phyloP scores from a whole-genome alignment of 2,113 vertebrate genomes.

The Scomber japonicus region DNA sequence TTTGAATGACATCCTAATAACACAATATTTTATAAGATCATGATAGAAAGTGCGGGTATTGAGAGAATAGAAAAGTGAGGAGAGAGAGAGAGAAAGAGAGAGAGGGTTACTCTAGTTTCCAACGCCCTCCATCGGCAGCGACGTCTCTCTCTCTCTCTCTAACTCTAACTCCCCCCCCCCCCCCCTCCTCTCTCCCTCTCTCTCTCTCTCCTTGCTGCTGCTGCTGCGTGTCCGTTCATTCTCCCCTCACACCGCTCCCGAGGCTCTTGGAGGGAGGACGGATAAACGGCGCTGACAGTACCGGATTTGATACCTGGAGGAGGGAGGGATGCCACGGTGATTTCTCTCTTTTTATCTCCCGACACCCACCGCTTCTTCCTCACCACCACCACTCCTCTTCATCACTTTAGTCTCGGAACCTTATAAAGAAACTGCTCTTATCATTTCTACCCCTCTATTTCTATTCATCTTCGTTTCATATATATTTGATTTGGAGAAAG shows the following conservation, averaged over 20 bases:
- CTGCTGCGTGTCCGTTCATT: conserved; percentile 39
- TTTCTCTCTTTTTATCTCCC: conserved; percentile 44
- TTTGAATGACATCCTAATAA: neutral
- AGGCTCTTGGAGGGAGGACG: conserved; percentile 74
- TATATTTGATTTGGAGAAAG: neutral
- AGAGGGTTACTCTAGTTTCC: conserved; percentile 65
- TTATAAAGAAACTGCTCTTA: conserved; percentile 24
- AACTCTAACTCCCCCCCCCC: neutral
- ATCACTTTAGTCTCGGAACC: conserved; percentile 50
- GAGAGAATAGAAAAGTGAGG: conserved; percentile 15
- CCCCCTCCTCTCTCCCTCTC: neutral
- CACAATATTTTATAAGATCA: neutral
- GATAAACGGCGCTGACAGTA: conserved; percentile 54
- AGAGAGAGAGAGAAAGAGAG: conserved; percentile 7
- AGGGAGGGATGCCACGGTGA: conserved; percentile 72
- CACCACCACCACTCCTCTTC: conserved; percentile 18
- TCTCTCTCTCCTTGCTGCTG: conserved; percentile 17
- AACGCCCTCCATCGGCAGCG: conserved; percentile 76
- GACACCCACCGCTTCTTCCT: conserved; percentile 28
- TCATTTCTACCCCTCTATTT: neutral
- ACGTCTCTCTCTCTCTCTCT: conserved; percentile 27
- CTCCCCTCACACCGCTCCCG: conserved; percentile 69
- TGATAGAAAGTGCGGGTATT: neutral
- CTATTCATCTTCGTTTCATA: neutral
- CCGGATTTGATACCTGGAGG: conserved; percentile 61